Evolutionary conservation across 2,113 vertebrate genomes (phyloP).

Genomic region (Tachuris rubrigastra): DNA sequence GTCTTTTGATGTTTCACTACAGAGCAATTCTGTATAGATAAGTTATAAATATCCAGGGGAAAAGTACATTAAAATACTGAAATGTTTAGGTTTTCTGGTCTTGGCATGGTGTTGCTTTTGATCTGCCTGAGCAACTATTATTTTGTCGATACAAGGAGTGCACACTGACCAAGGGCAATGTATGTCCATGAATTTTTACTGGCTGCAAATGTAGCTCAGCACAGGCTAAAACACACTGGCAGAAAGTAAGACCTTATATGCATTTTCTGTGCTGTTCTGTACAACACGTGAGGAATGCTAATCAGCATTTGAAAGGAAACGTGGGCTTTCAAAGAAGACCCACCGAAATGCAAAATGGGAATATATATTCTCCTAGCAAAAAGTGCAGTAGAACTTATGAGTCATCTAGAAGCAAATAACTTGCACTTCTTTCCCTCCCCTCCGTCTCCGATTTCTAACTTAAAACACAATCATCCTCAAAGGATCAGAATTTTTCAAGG

Average conservation of each 20-base stretch:
- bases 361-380: not conserved
- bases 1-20: slow-evolving; percentile 25
- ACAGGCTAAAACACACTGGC: not conserved
- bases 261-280: slow-evolving; percentile 29
- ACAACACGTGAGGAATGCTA: slow-evolving; percentile 47
- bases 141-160: not conserved
- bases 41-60: slow-evolving; percentile 40
- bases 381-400: not conserved
- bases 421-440: not conserved
- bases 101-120: slow-evolving; percentile 16
- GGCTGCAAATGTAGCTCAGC: not conserved
- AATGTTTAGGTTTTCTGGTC: slow-evolving; percentile 3
- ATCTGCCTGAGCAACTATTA: slow-evolving; percentile 30
- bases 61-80: not conserved
- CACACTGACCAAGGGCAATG: slow-evolving; percentile 17
- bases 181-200: slow-evolving; percentile 26
- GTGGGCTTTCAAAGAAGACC: slow-evolving; percentile 9
- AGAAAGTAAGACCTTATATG: slow-evolving; percentile 29
- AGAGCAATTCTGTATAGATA: not conserved
- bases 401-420: not conserved
- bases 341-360: not conserved
- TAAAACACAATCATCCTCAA: not conserved
- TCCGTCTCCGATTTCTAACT: not conserved
- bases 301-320: slow-evolving; percentile 39
- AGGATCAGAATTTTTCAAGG: not conserved